A percentile compares a stretch with the other conserved stretches of the same genome.
Evolutionary conservation across 2,797 vertebrate species (phyloP).

Genomic region (Aplochiton taeniatus): DNA sequence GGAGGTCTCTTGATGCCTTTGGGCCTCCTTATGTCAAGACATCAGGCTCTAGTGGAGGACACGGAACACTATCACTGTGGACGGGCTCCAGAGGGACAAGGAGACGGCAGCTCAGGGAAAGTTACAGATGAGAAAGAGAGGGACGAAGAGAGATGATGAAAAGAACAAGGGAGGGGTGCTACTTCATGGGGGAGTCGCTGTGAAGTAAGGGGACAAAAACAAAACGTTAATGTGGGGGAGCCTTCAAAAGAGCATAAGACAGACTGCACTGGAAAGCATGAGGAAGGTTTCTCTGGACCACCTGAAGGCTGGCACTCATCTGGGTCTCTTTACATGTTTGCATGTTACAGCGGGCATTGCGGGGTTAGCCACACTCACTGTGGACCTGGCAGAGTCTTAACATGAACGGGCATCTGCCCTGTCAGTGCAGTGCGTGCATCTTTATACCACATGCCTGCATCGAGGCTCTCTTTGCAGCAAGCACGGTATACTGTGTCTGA

Average conservation of each 20-base stretch:
- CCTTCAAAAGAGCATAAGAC: slow-evolving; percentile 9
- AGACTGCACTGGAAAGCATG: slow-evolving; percentile 26
- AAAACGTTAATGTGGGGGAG: slow-evolving; percentile 5
- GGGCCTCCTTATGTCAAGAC: slow-evolving; percentile 42
- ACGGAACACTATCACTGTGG: slow-evolving; percentile 47
- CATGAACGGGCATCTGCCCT: too few species aligned
- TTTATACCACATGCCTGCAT: too few species aligned
- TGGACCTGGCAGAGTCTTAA: too few species aligned
- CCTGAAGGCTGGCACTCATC: too few species aligned
- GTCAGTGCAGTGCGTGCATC: too few species aligned
- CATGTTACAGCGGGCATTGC: too few species aligned
- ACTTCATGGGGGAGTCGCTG: slow-evolving; percentile 56
- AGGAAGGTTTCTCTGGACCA: slow-evolving; percentile 36
- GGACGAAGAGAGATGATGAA: slow-evolving; percentile 5
- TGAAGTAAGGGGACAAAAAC: slow-evolving; percentile 48
- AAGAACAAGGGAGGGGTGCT: slow-evolving; percentile 49
- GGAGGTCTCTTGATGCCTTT: slow-evolving; percentile 35
- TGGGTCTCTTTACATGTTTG: too few species aligned
- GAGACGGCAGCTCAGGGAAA: slow-evolving; percentile 50
- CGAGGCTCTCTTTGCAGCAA: too few species aligned
- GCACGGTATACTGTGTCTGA: too few species aligned
- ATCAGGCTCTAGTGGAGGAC: slow-evolving; percentile 36
- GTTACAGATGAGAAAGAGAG: slow-evolving; percentile 41
- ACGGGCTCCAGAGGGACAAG: slow-evolving; percentile 42
- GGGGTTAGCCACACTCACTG: too few species aligned